A percentile compares a stretch with the other conserved stretches of the same genome.
Conservation (phyloP, 2,888 invertebrate genomes). For the Lasius platythorax region DNA sequence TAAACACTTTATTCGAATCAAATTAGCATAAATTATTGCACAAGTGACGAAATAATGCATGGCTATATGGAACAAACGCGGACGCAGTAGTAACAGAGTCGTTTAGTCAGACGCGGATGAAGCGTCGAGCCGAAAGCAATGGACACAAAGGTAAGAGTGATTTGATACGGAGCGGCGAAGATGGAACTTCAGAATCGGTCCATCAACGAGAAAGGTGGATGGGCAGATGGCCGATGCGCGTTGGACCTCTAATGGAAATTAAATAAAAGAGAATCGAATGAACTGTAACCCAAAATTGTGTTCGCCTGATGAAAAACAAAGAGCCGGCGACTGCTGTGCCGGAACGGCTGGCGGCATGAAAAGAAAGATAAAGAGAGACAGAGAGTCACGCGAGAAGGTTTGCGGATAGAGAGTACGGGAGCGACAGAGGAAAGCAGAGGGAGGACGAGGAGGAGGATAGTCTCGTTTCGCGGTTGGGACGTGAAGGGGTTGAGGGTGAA, state of each 20-base stretch:
- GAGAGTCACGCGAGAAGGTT: conserved; percentile 56
- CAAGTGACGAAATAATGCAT: conserved; percentile 47
- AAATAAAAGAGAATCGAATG: conserved; percentile 81
- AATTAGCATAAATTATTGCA: conserved; percentile 19
- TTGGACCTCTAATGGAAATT: conserved; percentile 75
- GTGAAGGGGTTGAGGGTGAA: conserved; percentile 49
- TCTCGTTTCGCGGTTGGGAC: conserved; percentile 64
- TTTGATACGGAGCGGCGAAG: conserved; percentile 5
- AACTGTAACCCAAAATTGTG: conserved; percentile 82
- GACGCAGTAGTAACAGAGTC: conserved; percentile 53
- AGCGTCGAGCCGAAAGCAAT: not conserved
- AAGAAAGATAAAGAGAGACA: conserved; percentile 52
- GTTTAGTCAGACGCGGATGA: conserved; percentile 53
- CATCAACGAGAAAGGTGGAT: conserved; percentile 46
- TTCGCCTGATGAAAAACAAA: conserved; percentile 81
- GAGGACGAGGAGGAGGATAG: conserved; percentile 49
- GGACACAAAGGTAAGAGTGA: conserved; percentile 6
- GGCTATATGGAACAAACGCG: conserved; percentile 21
- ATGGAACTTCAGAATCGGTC: conserved; percentile 38
- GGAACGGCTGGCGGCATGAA: conserved; percentile 55
- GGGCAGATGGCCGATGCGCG: conserved; percentile 53
- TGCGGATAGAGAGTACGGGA: conserved; percentile 44
- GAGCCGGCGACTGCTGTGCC: conserved; percentile 60
- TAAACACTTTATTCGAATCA: not conserved
- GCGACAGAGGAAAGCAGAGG: conserved; percentile 46